phyloP scores from a whole-genome alignment of 2,888 invertebrate genomes.

The Apocheima hispidaria region DNA sequence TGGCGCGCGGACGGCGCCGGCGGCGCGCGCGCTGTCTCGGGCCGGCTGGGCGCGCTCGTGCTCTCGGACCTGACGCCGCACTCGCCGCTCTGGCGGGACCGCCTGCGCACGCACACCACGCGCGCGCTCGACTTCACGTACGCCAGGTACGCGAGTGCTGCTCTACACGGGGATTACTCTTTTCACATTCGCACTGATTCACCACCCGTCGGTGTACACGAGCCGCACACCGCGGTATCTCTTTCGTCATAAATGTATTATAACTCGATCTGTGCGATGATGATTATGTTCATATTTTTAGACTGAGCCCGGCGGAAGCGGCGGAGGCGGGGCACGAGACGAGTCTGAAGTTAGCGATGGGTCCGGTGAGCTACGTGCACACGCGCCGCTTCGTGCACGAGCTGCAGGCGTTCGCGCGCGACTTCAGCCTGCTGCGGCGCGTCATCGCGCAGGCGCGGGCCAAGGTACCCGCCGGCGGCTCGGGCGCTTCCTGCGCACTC shows the following conservation, averaged over 20 bases:
- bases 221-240: no score
- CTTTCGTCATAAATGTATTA: no score
- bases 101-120: slow-evolving; percentile 92
- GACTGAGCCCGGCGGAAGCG: slow-evolving; percentile 79
- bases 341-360: slow-evolving; percentile 92
- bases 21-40: slow-evolving; percentile 65
- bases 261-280: no score
- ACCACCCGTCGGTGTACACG: no score
- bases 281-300: slow-evolving; percentile 50
- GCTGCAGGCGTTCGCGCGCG: slow-evolving; percentile 93
- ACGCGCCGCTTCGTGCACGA: slow-evolving; percentile 97
- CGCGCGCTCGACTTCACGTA: slow-evolving; percentile 94
- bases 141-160: no score
- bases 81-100: slow-evolving; percentile 92
- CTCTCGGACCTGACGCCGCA: slow-evolving; percentile 93
- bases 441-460: slow-evolving; percentile 90
- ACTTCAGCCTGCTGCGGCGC: slow-evolving; percentile 93
- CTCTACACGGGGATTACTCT: no score
- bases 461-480: no score
- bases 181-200: no score
- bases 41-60: slow-evolving; percentile 91
- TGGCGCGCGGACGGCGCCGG: slow-evolving; percentile 88
- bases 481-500: no score
- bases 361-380: slow-evolving; percentile 96
- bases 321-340: slow-evolving; percentile 86